A percentile compares a stretch with the other conserved stretches of the same genome.
Conservation (phyloP, 2,888 invertebrate genomes). For the Globia sparganii region DNA sequence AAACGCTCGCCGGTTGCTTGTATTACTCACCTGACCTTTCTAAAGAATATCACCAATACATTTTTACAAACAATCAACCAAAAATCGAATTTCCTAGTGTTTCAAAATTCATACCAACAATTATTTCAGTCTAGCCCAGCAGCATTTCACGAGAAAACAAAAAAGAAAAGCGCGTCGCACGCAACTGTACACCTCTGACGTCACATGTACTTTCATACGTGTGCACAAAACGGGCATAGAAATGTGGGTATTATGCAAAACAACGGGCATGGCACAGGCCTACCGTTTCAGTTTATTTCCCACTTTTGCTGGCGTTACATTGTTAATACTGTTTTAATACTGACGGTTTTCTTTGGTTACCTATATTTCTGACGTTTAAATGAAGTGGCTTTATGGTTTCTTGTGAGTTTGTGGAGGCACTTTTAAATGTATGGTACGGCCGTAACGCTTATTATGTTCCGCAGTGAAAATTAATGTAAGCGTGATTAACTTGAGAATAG, state of each 20-base stretch:
- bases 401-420: constrained; percentile 13
- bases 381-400: constrained; percentile 42
- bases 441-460: neutral
- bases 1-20: too few species aligned
- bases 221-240: constrained; percentile 73
- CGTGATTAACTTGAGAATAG: neutral
- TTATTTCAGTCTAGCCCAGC: neutral
- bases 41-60: too few species aligned
- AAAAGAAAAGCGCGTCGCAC: constrained; percentile 23
- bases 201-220: constrained; percentile 47
- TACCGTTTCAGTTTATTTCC: constrained; percentile 72
- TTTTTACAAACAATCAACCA: too few species aligned
- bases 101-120: neutral
- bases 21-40: too few species aligned
- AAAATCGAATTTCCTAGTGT: too few species aligned
- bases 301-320: constrained; percentile 54
- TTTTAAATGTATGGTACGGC: neutral
- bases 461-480: neutral
- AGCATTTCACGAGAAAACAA: neutral
- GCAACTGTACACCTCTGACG: constrained; percentile 57
- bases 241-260: constrained; percentile 83
- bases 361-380: constrained; percentile 30
- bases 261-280: constrained; percentile 67
- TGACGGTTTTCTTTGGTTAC: constrained; percentile 36
- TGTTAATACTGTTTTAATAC: constrained; percentile 65